Evolutionary conservation across 2,113 vertebrate genomes (phyloP).

Genomic region (Pogonocichla stellata): DNA sequence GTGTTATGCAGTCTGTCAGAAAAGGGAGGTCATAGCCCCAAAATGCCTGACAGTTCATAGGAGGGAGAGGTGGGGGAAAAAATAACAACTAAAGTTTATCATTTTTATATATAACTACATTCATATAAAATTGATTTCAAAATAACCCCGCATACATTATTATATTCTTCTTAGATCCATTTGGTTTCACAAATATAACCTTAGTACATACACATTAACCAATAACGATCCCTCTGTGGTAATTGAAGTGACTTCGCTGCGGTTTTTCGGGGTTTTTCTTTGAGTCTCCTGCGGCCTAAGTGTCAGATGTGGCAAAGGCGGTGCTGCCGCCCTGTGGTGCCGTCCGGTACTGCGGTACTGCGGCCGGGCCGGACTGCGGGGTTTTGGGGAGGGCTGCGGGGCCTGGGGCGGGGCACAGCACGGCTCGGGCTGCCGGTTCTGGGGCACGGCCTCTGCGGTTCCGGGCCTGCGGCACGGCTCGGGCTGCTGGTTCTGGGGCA

Average conservation of each 20-base stretch:
- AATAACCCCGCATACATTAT: fast-evolving
- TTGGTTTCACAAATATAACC: fast-evolving
- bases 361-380: too few relatives aligned
- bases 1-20: too few relatives aligned
- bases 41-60: not conserved
- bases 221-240: too few relatives aligned
- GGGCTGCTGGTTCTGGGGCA: too few relatives aligned
- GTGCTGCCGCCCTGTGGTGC: not conserved
- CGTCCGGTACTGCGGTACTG: not conserved
- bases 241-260: fast-evolving
- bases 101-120: not conserved
- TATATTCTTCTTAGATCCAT: not conserved
- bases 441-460: too few relatives aligned
- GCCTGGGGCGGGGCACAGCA: too few relatives aligned
- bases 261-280: too few relatives aligned
- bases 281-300: fast-evolving
- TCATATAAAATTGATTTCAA: not conserved
- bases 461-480: too few relatives aligned
- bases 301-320: fast-evolving
- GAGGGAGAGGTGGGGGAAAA: not conserved
- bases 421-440: too few relatives aligned
- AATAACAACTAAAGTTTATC: not conserved
- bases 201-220: fast-evolving
- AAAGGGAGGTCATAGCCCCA: not conserved
- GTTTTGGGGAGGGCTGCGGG: too few relatives aligned